Evolutionary conservation across 1,140 invertebrate genomes (phyloP).

Genomic region (Drosophila novamexicana): DNA sequence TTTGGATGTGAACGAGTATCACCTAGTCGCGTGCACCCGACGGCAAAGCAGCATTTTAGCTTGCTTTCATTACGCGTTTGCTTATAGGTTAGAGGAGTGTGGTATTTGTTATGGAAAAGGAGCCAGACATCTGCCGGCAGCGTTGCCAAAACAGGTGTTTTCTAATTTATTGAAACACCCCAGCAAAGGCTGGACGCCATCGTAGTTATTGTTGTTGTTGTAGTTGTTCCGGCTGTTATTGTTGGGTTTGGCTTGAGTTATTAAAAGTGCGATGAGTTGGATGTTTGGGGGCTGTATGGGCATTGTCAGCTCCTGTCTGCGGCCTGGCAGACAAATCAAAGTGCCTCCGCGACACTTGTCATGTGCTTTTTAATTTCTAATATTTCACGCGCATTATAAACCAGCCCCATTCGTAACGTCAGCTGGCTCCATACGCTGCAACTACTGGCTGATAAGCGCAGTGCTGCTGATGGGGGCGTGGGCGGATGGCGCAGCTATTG

Average conservation of each 20-base stretch:
- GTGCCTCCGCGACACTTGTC: conserved; percentile 65
- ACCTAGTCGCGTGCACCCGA: too few species aligned
- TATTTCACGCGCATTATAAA: conserved; percentile 68
- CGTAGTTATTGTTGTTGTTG: neutral
- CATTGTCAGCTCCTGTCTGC: conserved; percentile 45
- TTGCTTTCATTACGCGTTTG: conserved; percentile 60
- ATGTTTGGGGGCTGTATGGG: conserved; percentile 3
- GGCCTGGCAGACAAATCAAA: conserved; percentile 74
- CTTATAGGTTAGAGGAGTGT: neutral
- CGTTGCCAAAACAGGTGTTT: conserved; percentile 73
- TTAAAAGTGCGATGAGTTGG: conserved; percentile 49
- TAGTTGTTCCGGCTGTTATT: conserved; percentile 2
- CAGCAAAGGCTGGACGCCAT: neutral
- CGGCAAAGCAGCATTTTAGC: too few species aligned
- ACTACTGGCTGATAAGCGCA: conserved; percentile 21
- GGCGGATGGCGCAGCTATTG: conserved; percentile 56
- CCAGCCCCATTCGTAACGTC: neutral
- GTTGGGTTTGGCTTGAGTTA: conserved; percentile 53
- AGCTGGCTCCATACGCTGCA: conserved; percentile 29
- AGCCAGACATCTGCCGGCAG: conserved; percentile 61
- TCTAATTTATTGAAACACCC: conserved; percentile 72
- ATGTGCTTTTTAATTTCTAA: conserved; percentile 83
- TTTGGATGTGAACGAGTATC: too few species aligned
- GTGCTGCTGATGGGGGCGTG: conserved; percentile 4
- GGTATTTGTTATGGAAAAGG: neutral